Conservation (phyloP, 2,113 vertebrate genomes). For the Loxodonta africana region DNA sequence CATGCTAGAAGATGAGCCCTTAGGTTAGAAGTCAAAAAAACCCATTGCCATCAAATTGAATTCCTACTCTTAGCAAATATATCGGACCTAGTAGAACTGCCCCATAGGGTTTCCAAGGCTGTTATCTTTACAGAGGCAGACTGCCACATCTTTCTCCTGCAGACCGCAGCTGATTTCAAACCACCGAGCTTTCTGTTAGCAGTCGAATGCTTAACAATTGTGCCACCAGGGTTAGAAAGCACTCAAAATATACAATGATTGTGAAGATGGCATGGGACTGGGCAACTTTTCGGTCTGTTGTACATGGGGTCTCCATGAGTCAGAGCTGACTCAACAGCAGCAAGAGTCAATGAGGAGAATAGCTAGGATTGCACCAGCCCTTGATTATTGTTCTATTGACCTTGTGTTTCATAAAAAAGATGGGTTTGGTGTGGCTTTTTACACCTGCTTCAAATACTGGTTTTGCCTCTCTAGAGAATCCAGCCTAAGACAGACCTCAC, state of each 20-base stretch:
- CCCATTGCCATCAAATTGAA: not conserved
- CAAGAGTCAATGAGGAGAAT: not conserved
- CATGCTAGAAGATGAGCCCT: too few relatives aligned
- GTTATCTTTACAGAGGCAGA: not conserved
- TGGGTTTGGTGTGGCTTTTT: constrained; percentile 47
- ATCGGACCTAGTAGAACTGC: not conserved
- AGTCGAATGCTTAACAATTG: too few relatives aligned
- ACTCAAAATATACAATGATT: too few relatives aligned
- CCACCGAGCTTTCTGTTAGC: not conserved
- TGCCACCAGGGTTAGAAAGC: too few relatives aligned
- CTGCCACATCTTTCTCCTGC: not conserved
- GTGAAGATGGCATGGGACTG: too few relatives aligned
- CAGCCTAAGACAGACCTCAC: too few relatives aligned
- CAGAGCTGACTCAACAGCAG: too few relatives aligned
- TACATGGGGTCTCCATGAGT: too few relatives aligned
- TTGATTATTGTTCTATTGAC: constrained; percentile 66
- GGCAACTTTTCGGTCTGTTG: too few relatives aligned
- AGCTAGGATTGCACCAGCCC: not conserved
- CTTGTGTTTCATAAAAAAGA: constrained; percentile 44
- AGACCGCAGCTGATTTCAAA: not conserved
- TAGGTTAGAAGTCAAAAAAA: not conserved
- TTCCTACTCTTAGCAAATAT: not conserved
- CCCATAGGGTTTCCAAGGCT: not conserved
- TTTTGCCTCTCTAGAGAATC: too few relatives aligned
- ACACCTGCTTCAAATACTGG: constrained; percentile 58